Evolutionary conservation across 2,888 invertebrate species (phyloP).

Genomic region (Cheilosia soror): DNA sequence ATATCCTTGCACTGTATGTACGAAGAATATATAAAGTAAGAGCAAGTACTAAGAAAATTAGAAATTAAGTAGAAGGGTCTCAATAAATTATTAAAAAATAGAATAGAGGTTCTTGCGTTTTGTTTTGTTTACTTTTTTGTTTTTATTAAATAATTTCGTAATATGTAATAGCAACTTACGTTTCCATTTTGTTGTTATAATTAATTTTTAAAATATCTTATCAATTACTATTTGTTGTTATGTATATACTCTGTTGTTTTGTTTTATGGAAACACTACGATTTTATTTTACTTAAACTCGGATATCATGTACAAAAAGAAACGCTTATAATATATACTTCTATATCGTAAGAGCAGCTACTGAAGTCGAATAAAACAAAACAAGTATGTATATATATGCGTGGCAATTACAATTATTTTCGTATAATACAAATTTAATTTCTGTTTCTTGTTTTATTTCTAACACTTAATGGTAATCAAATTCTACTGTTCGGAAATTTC

Average conservation of each 20-base stretch:
- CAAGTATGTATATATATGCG: background rate
- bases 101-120: slow-evolving; percentile 3
- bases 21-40: background rate
- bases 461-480: slow-evolving; percentile 44
- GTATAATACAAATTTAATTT: slow-evolving; percentile 17
- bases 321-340: background rate
- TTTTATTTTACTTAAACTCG: slow-evolving; percentile 42
- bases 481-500: slow-evolving; percentile 42
- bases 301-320: slow-evolving; percentile 39
- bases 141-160: slow-evolving; percentile 19
- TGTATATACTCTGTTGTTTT: slow-evolving; percentile 26
- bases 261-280: slow-evolving; percentile 41
- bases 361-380: slow-evolving; percentile 13
- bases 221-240: slow-evolving; percentile 31
- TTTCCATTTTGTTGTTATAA: slow-evolving; percentile 15
- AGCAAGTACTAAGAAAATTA: background rate
- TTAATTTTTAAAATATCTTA: slow-evolving; percentile 45
- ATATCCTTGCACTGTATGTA: background rate
- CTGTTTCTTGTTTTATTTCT: slow-evolving; percentile 17
- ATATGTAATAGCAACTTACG: slow-evolving; percentile 14
- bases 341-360: slow-evolving; percentile 17
- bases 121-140: slow-evolving; percentile 5
- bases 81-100: slow-evolving; percentile 50
- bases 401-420: slow-evolving; percentile 25
- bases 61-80: slow-evolving; percentile 20